phyloP scores from a whole-genome alignment of 2,113 vertebrate genomes.

The Saimiri boliviensis region DNA sequence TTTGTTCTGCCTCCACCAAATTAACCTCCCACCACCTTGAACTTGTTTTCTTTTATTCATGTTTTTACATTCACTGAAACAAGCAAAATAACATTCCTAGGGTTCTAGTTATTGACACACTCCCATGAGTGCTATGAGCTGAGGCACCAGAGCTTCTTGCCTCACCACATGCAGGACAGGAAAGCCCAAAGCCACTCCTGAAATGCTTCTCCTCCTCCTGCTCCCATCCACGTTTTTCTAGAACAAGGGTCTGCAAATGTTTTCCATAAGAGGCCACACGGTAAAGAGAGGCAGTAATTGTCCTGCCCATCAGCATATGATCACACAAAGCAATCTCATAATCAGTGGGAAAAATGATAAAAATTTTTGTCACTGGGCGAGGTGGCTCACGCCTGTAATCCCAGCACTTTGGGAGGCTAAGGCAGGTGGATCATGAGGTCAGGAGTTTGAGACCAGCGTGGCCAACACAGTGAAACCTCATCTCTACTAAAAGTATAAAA shows the following conservation, averaged over 20 bases:
- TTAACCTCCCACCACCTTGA: not conserved
- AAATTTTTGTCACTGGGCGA: not conserved
- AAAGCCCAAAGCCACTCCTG: not conserved
- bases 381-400: not conserved
- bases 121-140: not conserved
- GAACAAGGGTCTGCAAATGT: not conserved
- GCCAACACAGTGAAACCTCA: too few relatives aligned
- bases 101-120: not conserved
- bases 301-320: not conserved
- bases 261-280: not conserved
- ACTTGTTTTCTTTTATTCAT: not conserved
- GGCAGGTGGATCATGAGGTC: too few relatives aligned
- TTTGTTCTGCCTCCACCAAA: not conserved
- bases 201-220: not conserved
- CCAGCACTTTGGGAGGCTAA: not conserved
- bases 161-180: not conserved
- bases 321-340: not conserved
- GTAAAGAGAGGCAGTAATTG: not conserved
- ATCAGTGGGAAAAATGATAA: not conserved
- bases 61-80: not conserved
- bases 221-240: not conserved
- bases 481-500: too few relatives aligned
- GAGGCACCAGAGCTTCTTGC: not conserved
- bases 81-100: not conserved
- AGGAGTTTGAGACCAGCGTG: too few relatives aligned